Percentiles rank a stretch among this genome's conserved stretches.
These are phyloP conservation scores for Axis porcinus DNA, from an alignment of 2,113 vertebrate species.

Conservation along the genomic window DNA sequence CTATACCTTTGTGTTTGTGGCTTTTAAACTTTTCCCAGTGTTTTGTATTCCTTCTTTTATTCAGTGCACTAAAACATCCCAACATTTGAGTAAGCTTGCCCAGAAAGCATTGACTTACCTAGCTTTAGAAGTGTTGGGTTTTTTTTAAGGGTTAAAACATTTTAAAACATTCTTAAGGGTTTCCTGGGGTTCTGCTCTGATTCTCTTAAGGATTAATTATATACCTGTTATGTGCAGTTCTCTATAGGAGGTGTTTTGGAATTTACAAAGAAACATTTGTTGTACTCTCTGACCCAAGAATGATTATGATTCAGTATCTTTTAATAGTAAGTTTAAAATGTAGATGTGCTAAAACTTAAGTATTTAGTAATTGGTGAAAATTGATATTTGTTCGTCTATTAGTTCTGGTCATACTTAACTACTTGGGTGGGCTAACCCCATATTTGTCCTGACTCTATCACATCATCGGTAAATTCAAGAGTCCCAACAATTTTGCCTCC, in stretches of 20 bases:
- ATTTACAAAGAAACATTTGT: background rate
- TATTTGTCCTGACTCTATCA: background rate
- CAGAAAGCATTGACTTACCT: background rate
- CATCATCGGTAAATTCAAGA: background rate
- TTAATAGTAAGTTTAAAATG: background rate
- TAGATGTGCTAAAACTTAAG: background rate
- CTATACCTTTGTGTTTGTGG: background rate
- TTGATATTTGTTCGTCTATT: background rate
- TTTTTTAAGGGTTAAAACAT: too few relatives aligned
- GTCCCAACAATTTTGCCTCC: background rate
- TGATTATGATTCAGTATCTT: background rate
- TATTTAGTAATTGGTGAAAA: background rate
- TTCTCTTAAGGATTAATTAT: background rate
- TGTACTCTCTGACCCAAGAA: background rate
- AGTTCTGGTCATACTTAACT: background rate
- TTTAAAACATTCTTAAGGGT: background rate
- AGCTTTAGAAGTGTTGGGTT: background rate
- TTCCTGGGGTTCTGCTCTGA: background rate
- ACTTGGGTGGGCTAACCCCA: background rate
- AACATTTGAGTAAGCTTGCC: background rate
- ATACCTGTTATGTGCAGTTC: background rate
- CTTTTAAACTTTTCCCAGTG: background rate
- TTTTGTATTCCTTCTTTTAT: background rate
- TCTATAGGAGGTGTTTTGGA: background rate
- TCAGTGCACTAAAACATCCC: background rate